Percentiles rank a stretch among this genome's conserved stretches.
Evolutionary conservation across 2,113 vertebrate genomes (phyloP).

Genomic region (Corythoichthys haematopterus): DNA sequence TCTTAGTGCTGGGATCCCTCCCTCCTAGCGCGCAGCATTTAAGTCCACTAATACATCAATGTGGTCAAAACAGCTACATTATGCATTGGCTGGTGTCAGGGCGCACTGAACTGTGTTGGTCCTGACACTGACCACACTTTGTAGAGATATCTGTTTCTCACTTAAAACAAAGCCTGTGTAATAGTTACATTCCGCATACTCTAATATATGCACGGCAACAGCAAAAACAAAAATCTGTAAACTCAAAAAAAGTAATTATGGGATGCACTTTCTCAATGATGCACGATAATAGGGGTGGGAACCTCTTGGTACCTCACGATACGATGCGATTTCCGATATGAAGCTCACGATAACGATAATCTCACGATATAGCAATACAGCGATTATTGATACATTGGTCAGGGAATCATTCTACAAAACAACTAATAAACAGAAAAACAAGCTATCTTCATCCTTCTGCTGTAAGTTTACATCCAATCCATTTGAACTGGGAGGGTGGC

Average conservation of each 20-base stretch:
- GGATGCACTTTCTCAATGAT: background rate
- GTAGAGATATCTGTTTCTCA: constrained; percentile 57
- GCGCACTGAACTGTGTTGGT: constrained; percentile 57
- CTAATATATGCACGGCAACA: background rate
- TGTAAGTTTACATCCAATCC: no score
- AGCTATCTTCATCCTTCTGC: no score
- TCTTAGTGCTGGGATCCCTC: constrained; percentile 43
- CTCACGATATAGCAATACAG: no score
- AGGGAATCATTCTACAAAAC: no score
- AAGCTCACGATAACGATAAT: no score
- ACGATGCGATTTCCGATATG: no score
- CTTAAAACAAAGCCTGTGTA: constrained; percentile 39
- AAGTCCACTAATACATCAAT: constrained; percentile 57
- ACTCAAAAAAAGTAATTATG: background rate
- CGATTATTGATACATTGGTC: no score
- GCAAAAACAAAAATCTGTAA: background rate
- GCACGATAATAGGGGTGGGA: background rate
- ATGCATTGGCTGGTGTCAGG: constrained; percentile 58
- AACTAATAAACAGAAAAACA: no score
- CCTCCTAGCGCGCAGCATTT: constrained; percentile 47
- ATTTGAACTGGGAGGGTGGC: no score
- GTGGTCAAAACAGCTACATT: constrained; percentile 59
- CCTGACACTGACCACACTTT: constrained; percentile 62
- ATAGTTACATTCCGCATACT: constrained; percentile 2
- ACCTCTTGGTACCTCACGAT: no score